Base-by-base conservation (phyloP, 2,888 invertebrate species). In the Nebria brevicollis region DNA sequence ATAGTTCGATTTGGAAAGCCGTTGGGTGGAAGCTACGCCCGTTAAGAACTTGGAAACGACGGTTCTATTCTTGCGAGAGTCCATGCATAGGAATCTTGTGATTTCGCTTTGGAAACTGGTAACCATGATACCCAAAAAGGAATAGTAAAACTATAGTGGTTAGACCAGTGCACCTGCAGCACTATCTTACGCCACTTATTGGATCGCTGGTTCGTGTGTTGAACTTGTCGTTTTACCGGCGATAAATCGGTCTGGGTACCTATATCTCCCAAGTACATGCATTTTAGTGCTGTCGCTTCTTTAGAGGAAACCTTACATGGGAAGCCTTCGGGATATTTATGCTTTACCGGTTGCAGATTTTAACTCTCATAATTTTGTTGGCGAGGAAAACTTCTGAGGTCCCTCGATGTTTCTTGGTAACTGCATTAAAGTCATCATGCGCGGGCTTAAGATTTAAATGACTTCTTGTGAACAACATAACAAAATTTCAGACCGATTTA, bases 51-150 rank as follows among this genome's bases (percentile, higher is more conserved):
- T 70, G 54, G 13, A 54, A 7, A 13, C 66, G 66, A 66, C 66
- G 66, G 15, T 20, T 15, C 70, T 34, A 70, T 70, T 70, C 70
- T 34, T 70, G 26, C 26, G 54, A 20, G 70, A 70, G 70, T 70
- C 70, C 15, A 70, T 70, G 70, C 70, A 70, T 70, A 70, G 70
- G 70, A 70, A 70, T 70, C 70, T 70, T 20, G 25, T 26, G 70
- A 70, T 70, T 70, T 70, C 7, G 54, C 54, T 13, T 5, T 20
- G 26, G 70, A 70, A 70, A 70, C 70, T 34, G 25, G 70, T 1
- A 13, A 13, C 54, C 8, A 54, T 13, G 54, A 54, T 20, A 11
- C 13, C 26, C 70, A 70, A 26, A 34, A 34, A 34, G 34, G 34
- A 34, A 34, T 5, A 34, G 34, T 2, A 34, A 4, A 34, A 34